Percentiles rank a stretch among this genome's conserved stretches.
Conservation (phyloP, 1,140 invertebrate species). For the Neodiprion pinetum region DNA sequence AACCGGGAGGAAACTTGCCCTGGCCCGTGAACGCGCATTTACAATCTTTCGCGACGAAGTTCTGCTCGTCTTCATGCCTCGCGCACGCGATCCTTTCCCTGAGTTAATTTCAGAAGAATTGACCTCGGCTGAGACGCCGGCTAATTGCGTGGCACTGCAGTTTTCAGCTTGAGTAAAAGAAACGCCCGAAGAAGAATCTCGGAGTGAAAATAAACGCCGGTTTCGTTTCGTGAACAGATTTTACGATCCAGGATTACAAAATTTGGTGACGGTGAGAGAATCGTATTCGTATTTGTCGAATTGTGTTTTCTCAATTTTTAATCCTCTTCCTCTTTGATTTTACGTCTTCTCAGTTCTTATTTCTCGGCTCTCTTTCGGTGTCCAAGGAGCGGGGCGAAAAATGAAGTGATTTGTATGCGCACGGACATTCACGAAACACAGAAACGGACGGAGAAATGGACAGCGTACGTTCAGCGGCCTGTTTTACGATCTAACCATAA, state of each 20-base stretch:
- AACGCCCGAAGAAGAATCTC: background rate
- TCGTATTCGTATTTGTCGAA: background rate
- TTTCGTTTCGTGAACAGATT: background rate
- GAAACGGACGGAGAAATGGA: background rate
- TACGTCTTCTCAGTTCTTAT: background rate
- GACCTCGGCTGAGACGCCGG: background rate
- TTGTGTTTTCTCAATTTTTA: background rate
- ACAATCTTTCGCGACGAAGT: no score
- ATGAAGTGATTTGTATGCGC: constrained; percentile 54
- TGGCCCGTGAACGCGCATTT: no score
- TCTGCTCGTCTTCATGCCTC: no score
- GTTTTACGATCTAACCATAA: background rate
- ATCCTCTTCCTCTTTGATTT: background rate
- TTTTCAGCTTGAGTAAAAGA: background rate
- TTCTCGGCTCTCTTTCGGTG: background rate
- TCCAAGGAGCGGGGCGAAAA: constrained; percentile 23
- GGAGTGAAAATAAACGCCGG: background rate
- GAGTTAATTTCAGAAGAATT: constrained; percentile 22
- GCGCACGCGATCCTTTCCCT: constrained; percentile 51
- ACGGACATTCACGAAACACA: constrained; percentile 3
- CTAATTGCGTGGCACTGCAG: background rate
- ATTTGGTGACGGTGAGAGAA: background rate
- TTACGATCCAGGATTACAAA: background rate
- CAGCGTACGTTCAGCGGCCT: background rate
- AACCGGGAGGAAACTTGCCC: no score